phyloP scores from a whole-genome alignment of 2,113 vertebrate genomes.

The Oreochromis niloticus region DNA sequence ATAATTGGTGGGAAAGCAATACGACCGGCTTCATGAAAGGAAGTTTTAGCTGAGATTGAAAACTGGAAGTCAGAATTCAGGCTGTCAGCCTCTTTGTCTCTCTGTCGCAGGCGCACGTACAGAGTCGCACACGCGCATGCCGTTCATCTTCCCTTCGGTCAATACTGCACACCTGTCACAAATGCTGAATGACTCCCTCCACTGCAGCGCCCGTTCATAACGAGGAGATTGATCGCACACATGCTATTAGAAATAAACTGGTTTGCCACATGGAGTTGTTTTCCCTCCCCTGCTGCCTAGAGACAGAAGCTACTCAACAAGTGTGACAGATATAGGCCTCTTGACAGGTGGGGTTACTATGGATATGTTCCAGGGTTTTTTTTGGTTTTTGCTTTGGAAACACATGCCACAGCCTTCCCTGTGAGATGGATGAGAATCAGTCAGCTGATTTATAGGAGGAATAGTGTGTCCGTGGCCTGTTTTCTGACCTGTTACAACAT shows the following conservation, averaged over 20 bases:
- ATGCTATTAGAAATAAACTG: conserved; percentile 61
- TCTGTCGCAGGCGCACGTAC: background rate
- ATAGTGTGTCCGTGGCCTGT: background rate
- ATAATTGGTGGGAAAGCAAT: background rate
- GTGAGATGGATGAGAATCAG: conserved; percentile 31
- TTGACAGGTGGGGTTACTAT: conserved; percentile 22
- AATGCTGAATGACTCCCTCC: conserved; percentile 53
- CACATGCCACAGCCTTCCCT: background rate
- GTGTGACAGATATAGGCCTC: conserved; percentile 14
- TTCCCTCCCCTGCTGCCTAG: conserved; percentile 10
- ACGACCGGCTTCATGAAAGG: background rate
- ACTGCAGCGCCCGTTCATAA: background rate
- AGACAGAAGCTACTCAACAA: background rate
- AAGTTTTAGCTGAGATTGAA: background rate
- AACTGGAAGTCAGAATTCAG: background rate
- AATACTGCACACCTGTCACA: conserved; percentile 54
- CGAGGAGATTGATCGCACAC: conserved; percentile 53
- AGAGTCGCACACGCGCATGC: background rate
- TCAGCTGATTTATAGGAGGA: conserved; percentile 47
- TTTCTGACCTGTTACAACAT: conserved; percentile 35
- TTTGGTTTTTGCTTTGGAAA: background rate
- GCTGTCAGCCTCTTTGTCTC: background rate
- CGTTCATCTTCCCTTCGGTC: conserved; percentile 40
- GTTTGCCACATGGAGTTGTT: conserved; percentile 51
- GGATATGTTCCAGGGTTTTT: background rate